Base-by-base conservation (phyloP, 92 coral and sea anemone species). In the Scolanthus callimorphus region DNA sequence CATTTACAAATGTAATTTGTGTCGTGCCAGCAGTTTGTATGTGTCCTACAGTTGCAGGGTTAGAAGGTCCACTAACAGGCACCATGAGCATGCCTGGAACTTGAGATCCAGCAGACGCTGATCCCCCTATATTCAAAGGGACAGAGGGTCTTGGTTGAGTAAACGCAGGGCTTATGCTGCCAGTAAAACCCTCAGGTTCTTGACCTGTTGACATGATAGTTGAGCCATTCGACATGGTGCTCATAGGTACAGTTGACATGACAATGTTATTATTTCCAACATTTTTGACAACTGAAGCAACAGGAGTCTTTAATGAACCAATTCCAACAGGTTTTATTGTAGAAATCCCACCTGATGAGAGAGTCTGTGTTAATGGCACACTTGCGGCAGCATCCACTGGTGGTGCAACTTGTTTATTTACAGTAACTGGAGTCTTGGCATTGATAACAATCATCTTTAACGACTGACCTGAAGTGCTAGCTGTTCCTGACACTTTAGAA, bases 1-100 rank as follows among this genome's bases (percentile, higher is more conserved):
- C 96, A 61, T 83, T 83, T 12, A 88, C 86, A 79, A 88, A 88
- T 12, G 89, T 78, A 31, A 88, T 88, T 55, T 74, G 78, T 46
- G 65, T 68, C 46, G 75, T 57, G 21, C 54, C 56, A 17, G 39
- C 58, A 57, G 21, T 43, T 29, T 68, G 75, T 4, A 46, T 46
- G 11, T 11, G 23, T 4, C 52, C 52, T 52, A 47, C 29, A 34
- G 79, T 22, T 50, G 79, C 26, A 57, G 63, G 53, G 65, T 79
- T 46, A 51, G 63, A 25, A 24, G 57, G 38, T 9, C 30, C 19
- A 57, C 17, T 39, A 26, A 25, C 17, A 38, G 52, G 52, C 22
- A 29, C n/a, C 3, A 31, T 21, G 21, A 47, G 28, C 12, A 17
- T 37, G 54, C 55, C 34, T 4, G 39, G 28, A 37, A 39, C 51